Evolutionary conservation across 2,797 vertebrate species (phyloP).

Genomic region (Tragopan temminckii): DNA sequence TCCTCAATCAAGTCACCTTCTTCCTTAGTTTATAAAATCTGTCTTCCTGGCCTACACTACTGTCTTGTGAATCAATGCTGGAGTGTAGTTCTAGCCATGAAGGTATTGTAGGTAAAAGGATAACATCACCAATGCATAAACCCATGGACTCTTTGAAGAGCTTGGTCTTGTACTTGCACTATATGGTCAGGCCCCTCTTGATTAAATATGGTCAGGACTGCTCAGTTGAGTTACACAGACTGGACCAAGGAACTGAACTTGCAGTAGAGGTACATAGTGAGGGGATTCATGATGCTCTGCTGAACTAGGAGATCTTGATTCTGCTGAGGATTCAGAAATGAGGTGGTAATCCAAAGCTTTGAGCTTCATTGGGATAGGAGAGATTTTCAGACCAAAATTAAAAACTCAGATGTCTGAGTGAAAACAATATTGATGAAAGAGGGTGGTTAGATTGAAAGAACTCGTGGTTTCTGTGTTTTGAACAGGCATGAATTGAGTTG

Average conservation of each 20-base stretch:
- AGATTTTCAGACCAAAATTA: not conserved
- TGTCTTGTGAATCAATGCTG: not conserved
- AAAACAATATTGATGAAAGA: not conserved
- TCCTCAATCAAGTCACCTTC: not conserved
- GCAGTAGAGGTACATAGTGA: not conserved
- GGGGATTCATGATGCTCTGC: not conserved
- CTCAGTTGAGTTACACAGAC: not conserved
- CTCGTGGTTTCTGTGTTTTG: not conserved
- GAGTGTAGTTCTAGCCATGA: not conserved
- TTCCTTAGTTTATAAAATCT: not conserved
- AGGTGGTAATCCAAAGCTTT: not conserved
- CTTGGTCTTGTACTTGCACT: not conserved
- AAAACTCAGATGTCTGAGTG: not conserved
- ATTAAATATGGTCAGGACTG: not conserved
- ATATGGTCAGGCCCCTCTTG: not conserved
- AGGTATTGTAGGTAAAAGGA: not conserved
- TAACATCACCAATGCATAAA: not conserved
- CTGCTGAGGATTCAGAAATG: not conserved
- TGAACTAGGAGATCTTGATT: not conserved
- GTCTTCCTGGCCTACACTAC: not conserved
- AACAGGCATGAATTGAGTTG: not conserved
- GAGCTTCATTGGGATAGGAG: not conserved
- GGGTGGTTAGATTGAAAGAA: not conserved
- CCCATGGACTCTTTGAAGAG: not conserved
- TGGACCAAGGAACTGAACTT: not conserved